Evolutionary conservation across 64 coral and sea anemone species (phyloP).

Genomic region (Anthopleura sola): DNA sequence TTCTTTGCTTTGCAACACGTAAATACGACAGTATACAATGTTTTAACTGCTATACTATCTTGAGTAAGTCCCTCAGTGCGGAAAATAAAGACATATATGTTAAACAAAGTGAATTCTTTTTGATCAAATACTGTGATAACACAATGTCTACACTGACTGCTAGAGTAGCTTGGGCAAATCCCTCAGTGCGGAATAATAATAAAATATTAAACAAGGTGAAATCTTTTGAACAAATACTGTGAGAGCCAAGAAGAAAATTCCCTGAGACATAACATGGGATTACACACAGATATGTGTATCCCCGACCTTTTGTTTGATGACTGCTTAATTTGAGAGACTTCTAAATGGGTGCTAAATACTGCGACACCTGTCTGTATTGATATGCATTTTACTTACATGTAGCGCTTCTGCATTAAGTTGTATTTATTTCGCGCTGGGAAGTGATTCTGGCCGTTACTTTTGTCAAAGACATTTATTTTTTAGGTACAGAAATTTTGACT

Average conservation of each 20-base stretch:
- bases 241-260: not conserved
- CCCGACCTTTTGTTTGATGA: not conserved
- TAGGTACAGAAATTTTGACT: not conserved
- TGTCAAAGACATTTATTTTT: not conserved
- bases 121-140: too few species aligned
- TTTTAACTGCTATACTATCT: not conserved
- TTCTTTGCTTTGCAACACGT: too few species aligned
- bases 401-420: not conserved
- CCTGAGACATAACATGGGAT: not conserved
- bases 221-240: not conserved
- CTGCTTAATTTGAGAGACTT: slow-evolving; percentile 4
- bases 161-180: too few species aligned
- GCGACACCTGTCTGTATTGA: not conserved
- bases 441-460: not conserved
- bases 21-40: too few species aligned
- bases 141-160: too few species aligned
- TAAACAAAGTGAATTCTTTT: too few species aligned
- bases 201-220: not conserved
- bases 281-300: not conserved
- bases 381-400: not conserved
- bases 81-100: too few species aligned
- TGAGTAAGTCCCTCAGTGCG: too few species aligned
- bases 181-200: too few species aligned
- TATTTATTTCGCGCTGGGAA: not conserved
- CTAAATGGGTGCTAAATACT: not conserved